Base-by-base conservation (phyloP, 2,888 invertebrate species). In the Oscheius sp. region DNA sequence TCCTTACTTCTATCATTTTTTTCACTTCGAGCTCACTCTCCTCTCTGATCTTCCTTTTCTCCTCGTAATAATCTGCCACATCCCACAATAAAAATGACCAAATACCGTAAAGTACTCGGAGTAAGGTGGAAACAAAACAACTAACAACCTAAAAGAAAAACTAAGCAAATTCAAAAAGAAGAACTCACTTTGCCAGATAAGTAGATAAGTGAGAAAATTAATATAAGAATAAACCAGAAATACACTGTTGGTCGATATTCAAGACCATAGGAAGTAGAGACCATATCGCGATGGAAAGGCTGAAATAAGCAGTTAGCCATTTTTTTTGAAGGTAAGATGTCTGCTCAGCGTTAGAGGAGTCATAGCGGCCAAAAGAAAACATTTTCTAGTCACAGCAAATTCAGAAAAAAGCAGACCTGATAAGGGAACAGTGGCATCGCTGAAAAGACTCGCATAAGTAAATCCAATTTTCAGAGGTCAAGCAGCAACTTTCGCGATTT, bases 211-310 rank as follows among this genome's bases (percentile, higher is more conserved):
- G 76, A 75, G 46, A 73, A 78, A 0, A 77, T 61, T 25, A 61
- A 64, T 27, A 76, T 74, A 52, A 77, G 39, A 27, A 77, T 12
- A 39, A 77, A 23, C 45, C 68, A 66, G 31, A 67, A 52, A 46
- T 73, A 63, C 55, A 55, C 39, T 2, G 77, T 74, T 0, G 75
- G 77, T 12, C 66, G 71, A 50, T 72, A 77, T 45, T 76, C 76
- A 39, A 73, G 73, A 42, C 70, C 63, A 34, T 57, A 66, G 42
- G 75, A 65, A 23, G 76, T 74, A 45, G 76, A 57, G 64, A 76
- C 74, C 72, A 70, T 72, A 34, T 23, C 55, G 29, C 52, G 42
- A n/a, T n/a, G n/a, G n/a, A n/a, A n/a, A n/a, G n/a, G n/a, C n/a
- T n/a, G n/a, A n/a, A n/a, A n/a, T n/a, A n/a, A n/a, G n/a, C n/a